Evolutionary conservation across 2,888 invertebrate genomes (phyloP).

Genomic region (Protophormia terraenovae): DNA sequence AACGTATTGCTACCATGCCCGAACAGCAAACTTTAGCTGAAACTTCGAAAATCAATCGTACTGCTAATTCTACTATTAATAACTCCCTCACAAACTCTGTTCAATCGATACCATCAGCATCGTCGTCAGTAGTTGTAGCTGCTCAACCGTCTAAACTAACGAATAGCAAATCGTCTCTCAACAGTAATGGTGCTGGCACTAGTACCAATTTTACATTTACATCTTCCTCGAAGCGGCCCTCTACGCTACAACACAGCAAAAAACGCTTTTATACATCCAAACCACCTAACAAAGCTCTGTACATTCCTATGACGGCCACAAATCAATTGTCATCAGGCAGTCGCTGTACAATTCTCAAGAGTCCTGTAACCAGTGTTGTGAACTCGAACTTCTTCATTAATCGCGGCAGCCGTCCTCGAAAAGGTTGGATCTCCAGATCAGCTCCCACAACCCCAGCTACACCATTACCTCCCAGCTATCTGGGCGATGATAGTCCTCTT

Average conservation of each 20-base stretch:
- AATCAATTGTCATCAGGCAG: constrained; percentile 60
- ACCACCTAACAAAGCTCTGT: constrained; percentile 86
- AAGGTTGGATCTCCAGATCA: constrained; percentile 87
- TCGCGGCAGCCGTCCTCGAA: constrained; percentile 80
- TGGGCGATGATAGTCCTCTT: constrained; percentile 86
- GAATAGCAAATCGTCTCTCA: constrained; percentile 47
- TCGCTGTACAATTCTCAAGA: constrained; percentile 75
- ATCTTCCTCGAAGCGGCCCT: constrained; percentile 73
- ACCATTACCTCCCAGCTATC: constrained; percentile 84
- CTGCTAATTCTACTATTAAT: constrained; percentile 13
- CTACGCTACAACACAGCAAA: constrained; percentile 77
- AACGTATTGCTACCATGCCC: constrained; percentile 69
- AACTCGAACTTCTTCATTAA: constrained; percentile 78
- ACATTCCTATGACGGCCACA: constrained; percentile 84
- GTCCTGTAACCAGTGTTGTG: constrained; percentile 78
- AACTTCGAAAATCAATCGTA: background rate
- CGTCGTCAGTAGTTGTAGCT: constrained; percentile 30
- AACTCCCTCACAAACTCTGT: constrained; percentile 56
- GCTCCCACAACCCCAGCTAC: constrained; percentile 90
- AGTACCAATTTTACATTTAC: constrained; percentile 17
- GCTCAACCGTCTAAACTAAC: constrained; percentile 33
- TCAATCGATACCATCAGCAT: constrained; percentile 46
- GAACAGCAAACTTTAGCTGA: constrained; percentile 68
- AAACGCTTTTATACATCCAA: constrained; percentile 82
- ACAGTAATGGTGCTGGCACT: background rate